Evolutionary conservation across 35 echinoderm and acorn worm species (phyloP).

Genomic region (Acanthaster planci): DNA sequence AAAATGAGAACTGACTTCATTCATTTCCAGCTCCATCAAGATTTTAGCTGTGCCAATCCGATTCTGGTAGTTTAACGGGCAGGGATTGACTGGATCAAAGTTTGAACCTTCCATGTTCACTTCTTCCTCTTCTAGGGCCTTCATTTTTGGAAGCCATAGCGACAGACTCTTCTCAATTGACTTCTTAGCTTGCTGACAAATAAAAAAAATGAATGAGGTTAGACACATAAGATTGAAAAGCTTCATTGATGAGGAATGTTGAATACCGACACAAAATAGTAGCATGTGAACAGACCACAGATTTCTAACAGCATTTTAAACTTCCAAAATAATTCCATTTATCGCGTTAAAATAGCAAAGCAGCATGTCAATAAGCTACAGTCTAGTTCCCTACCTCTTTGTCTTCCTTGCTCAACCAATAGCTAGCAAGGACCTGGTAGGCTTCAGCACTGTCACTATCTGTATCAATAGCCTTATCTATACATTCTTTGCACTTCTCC

Average conservation of each 20-base stretch:
- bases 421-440: constrained; percentile 90
- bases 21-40: constrained; percentile 69
- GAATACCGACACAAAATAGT: no score
- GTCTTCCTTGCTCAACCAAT: constrained; percentile 81
- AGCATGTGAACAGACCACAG: no score
- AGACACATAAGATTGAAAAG: no score
- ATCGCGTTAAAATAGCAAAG: not conserved
- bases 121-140: constrained; percentile 41
- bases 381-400: constrained; percentile 54
- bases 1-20: constrained; percentile 63
- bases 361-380: not conserved
- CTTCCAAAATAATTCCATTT: not conserved
- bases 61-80: constrained; percentile 56
- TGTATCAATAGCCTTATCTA: constrained; percentile 72
- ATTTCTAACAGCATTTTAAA: not conserved
- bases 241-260: no score
- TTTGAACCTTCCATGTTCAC: not conserved
- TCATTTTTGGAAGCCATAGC: constrained; percentile 68
- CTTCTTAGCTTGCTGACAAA: constrained; percentile 61
- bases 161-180: constrained; percentile 81
- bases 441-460: constrained; percentile 77
- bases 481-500: constrained; percentile 66
- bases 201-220: no score
- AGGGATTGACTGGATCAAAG: constrained; percentile 29
- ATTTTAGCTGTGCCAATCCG: constrained; percentile 78